Evolutionary conservation across 2,888 invertebrate genomes (phyloP), one percentile per base, ranked within the genome.

Genomic region (Rhagonycha fulva): DNA sequence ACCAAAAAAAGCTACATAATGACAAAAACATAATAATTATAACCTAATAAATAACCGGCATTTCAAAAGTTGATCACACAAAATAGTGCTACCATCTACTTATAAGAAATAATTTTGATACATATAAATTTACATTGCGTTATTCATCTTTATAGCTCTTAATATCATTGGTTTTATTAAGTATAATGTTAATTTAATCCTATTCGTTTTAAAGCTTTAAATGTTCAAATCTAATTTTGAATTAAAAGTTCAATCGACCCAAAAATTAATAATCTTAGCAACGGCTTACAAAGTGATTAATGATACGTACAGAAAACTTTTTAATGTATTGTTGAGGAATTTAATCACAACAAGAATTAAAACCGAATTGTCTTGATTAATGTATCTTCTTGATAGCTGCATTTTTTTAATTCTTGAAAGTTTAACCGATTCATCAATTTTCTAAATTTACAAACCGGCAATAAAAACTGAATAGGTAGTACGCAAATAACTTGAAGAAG

Each of bases 321-420:
- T 75, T 75, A 75, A 71, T 71, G 71, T 71, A 68, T 75, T 75
- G 71, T 72, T 72, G 68, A 63, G 72, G 68, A 72, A 75, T 75
- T 75, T 72, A 71, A 72, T 72, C 75, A 71, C 71, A 62, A 47
- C 63, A 62, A 32, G 62, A 75, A 75, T 72, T 71, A 75, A 75
- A 72, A 75, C 72, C 63, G 71, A 72, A 71, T 72, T 69, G 71
- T 75, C 72, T 75, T 75, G 71, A 72, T 75, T 75, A 75, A 75
- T 72, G 71, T 62, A 62, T 61, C 70, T 28, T 68, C 68, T 24
- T 26, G 26, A 26, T 24, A 24, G 23, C 24, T 66, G 26, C 63
- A 66, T 24, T 26, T 66, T 66, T 24, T n/a, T 24, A 66, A 12
- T 63, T 24, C 68, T 68, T 30, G 14, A 19, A 23, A 24, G 19